phyloP scores from a whole-genome alignment of 2,888 invertebrate genomes.

The Phyllotreta cruciferae region DNA sequence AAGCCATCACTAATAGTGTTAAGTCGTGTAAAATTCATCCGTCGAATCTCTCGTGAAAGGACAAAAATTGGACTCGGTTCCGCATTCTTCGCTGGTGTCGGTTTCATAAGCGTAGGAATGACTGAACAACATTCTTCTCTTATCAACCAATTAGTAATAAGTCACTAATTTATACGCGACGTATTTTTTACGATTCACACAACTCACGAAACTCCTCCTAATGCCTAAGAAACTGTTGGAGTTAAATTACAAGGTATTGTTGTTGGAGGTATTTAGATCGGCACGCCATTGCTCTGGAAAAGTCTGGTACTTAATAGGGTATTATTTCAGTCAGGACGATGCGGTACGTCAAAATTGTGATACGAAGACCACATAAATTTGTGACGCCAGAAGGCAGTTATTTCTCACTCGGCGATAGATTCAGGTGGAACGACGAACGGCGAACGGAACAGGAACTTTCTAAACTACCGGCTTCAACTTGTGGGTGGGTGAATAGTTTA shows the following conservation, averaged over 20 bases:
- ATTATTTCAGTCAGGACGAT: conserved; percentile 16
- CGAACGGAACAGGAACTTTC: conserved; percentile 12
- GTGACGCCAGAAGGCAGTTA: conserved; percentile 12
- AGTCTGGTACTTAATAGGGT: not conserved
- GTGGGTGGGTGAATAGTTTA: conserved; percentile 10
- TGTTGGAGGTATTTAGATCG: not conserved
- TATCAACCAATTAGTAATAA: conserved; percentile 1
- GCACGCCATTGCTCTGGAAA: not conserved
- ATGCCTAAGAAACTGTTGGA: not conserved
- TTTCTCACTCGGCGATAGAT: conserved; percentile 18
- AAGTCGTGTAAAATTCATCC: conserved; percentile 32
- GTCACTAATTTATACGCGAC: not conserved
- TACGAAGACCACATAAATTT: conserved; percentile 17
- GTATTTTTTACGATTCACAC: too few relatives aligned
- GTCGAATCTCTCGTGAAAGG: conserved; percentile 38
- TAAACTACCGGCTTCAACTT: conserved; percentile 9
- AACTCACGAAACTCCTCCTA: too few relatives aligned
- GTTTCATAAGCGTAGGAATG: not conserved
- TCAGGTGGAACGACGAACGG: conserved; percentile 4
- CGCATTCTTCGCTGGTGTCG: conserved; percentile 33
- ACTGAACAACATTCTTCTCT: not conserved
- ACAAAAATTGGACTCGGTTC: conserved; percentile 37
- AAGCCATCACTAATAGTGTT: conserved; percentile 26
- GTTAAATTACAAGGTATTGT: not conserved
- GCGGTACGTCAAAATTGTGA: conserved; percentile 14